These are phyloP conservation scores for Tiliacea aurago DNA, from an alignment of 2,888 invertebrate genomes.

Conservation along the genomic window DNA sequence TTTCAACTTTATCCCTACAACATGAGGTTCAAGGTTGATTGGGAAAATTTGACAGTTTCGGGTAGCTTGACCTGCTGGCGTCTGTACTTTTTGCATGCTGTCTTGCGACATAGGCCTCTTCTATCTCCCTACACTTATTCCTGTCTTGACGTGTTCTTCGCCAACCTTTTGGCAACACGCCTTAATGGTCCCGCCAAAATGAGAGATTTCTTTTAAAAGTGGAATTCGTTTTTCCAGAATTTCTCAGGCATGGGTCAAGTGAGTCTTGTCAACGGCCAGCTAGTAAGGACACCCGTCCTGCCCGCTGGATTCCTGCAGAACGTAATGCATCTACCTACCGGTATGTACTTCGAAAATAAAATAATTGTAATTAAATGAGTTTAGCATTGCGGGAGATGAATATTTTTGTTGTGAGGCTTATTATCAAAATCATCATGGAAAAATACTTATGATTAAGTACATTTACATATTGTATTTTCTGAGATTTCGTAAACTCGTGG, in stretches of 20 bases:
- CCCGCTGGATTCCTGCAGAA: constrained; percentile 94
- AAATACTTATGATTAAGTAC: not conserved
- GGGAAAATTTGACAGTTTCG: no score
- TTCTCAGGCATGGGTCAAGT: constrained; percentile 89
- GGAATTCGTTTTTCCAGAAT: constrained; percentile 77
- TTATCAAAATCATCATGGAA: not conserved
- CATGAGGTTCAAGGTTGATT: no score
- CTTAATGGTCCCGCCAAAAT: not conserved
- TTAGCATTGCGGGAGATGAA: constrained; percentile 15
- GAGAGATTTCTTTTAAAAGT: not conserved
- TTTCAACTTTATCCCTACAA: no score
- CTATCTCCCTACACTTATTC: no score
- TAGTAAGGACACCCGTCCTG: constrained; percentile 93
- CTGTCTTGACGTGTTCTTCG: no score
- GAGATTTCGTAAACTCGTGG: not conserved
- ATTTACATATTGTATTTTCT: not conserved
- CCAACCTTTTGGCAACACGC: no score
- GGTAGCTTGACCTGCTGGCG: no score
- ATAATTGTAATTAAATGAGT: not conserved
- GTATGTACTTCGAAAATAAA: constrained; percentile 68
- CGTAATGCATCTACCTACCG: constrained; percentile 92
- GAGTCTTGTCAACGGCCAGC: constrained; percentile 92
- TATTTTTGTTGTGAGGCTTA: not conserved
- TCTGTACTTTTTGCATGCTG: no score
- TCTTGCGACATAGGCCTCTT: no score